Evolutionary conservation across 2,113 vertebrate species (phyloP).

Genomic region (Mandrillus leucophaeus): DNA sequence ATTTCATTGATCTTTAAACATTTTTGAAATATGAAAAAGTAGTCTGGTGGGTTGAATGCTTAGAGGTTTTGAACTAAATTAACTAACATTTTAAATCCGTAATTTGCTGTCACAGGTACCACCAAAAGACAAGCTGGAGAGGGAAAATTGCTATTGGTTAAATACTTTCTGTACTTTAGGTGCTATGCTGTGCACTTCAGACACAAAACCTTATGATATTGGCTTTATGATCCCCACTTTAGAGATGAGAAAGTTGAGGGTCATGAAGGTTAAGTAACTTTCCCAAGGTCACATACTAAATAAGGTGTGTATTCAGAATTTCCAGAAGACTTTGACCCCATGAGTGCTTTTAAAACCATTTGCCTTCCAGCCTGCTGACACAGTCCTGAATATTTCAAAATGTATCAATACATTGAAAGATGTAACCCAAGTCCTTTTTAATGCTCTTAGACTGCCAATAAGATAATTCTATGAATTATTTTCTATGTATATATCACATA

Average conservation of each 20-base stretch:
- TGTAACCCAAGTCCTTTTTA: not conserved
- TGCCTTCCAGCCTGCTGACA: not conserved
- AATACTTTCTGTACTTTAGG: not conserved
- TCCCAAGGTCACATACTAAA: not conserved
- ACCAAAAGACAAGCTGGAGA: not conserved
- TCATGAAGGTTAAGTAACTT: not conserved
- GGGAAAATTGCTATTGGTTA: not conserved
- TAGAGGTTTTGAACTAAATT: not conserved
- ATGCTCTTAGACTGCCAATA: not conserved
- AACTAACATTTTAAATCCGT: not conserved
- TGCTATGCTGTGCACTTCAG: not conserved
- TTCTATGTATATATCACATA: too few relatives aligned
- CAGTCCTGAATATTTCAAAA: not conserved
- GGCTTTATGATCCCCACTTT: not conserved
- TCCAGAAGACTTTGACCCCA: not conserved
- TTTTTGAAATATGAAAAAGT: not conserved
- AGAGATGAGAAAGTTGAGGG: conserved; percentile 8
- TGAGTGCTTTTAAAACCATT: not conserved
- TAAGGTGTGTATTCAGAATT: not conserved
- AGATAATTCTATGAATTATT: not conserved
- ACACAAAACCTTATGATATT: not conserved
- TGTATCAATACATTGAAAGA: not conserved
- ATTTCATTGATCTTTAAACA: not conserved
- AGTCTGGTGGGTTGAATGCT: not conserved
- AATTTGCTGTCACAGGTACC: not conserved